phyloP scores from a whole-genome alignment of 2,113 vertebrate species.

The Chaetorhynchus papuensis region DNA sequence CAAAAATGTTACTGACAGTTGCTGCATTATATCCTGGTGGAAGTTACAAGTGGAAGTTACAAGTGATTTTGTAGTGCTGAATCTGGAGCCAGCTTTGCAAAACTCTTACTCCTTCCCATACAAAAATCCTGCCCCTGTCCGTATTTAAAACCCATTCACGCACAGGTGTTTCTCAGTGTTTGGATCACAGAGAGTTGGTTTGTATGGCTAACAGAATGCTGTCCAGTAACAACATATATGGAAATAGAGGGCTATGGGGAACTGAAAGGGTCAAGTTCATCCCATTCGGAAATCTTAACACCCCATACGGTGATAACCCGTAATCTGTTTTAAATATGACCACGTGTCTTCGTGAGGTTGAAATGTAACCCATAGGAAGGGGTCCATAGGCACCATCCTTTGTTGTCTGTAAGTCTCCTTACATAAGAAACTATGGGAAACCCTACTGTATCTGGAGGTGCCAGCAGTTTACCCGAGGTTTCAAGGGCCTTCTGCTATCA shows the following conservation, averaged over 20 bases:
- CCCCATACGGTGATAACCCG: accelerated
- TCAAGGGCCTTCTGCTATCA: background rate
- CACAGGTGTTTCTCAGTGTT: background rate
- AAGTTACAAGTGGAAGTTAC: background rate
- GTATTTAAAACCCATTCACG: background rate
- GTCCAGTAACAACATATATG: background rate
- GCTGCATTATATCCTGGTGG: background rate
- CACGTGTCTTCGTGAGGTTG: background rate
- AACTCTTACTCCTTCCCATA: background rate
- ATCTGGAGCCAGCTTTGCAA: background rate
- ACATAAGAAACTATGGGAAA: background rate
- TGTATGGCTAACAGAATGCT: background rate
- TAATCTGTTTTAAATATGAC: background rate
- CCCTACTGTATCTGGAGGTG: background rate
- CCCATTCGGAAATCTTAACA: background rate
- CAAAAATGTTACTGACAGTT: background rate
- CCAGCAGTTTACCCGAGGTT: background rate
- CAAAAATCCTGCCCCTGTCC: background rate
- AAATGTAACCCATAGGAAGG: background rate
- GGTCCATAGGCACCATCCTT: background rate
- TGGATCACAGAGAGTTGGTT: background rate
- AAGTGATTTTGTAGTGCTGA: background rate
- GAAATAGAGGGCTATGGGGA: background rate
- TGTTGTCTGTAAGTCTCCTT: background rate
- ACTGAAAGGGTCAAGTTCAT: background rate